These are phyloP conservation scores for Berghia stephanieae DNA, from an alignment of 1,140 invertebrate genomes.

Conservation along the genomic window DNA sequence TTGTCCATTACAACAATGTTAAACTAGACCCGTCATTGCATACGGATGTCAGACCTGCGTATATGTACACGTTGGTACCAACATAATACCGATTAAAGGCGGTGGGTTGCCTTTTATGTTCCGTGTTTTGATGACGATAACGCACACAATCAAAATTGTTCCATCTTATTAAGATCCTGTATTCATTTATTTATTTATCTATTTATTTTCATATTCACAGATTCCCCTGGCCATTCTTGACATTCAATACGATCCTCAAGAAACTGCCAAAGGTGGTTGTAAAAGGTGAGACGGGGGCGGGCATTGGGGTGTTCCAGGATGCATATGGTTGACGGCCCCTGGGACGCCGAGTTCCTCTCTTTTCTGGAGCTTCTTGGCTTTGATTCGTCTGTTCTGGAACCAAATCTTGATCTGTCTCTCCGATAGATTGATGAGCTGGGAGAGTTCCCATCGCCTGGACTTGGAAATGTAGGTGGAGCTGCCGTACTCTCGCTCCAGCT, in stretches of 20 bases:
- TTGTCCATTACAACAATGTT: too few species aligned
- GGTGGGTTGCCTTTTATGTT: neutral
- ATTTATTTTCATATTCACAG: neutral
- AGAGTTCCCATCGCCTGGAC: constrained; percentile 93
- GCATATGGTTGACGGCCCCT: constrained; percentile 2
- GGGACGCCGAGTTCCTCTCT: constrained; percentile 45
- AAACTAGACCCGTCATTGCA: too few species aligned
- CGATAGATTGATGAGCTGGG: constrained; percentile 87
- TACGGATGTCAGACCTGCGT: too few species aligned
- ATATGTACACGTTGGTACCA: too few species aligned
- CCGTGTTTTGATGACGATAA: neutral
- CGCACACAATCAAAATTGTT: neutral
- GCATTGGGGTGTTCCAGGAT: constrained; percentile 14
- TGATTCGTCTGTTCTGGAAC: constrained; percentile 97
- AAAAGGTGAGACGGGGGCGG: constrained; percentile 23
- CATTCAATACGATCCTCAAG: too few species aligned
- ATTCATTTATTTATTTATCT: constrained; percentile 8
- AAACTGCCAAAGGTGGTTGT: constrained; percentile 23
- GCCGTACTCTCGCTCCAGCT: constrained; percentile 93
- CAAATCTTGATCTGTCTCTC: constrained; percentile 95
- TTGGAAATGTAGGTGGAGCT: constrained; percentile 96
- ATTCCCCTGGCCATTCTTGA: neutral
- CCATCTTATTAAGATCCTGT: neutral
- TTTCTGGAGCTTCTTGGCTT: constrained; percentile 80
- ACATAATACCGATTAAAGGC: neutral